phyloP scores from a whole-genome alignment of 2,113 vertebrate genomes.

The Azemiops feae region DNA sequence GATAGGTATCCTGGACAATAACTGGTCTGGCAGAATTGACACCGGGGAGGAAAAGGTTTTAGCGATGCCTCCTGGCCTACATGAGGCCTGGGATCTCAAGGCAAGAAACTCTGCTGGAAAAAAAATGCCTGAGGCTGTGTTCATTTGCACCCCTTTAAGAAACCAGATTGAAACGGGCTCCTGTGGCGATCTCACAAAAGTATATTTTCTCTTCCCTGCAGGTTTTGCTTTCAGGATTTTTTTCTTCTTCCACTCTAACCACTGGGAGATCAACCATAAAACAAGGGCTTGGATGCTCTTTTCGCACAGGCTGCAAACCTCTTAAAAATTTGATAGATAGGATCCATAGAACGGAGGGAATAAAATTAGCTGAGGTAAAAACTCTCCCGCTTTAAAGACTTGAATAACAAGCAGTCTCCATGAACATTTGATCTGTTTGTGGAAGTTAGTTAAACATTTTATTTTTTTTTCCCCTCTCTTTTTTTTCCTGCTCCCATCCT shows the following conservation, averaged over 20 bases:
- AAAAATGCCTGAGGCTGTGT: not conserved
- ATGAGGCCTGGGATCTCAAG: not conserved
- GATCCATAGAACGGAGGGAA: slow-evolving; percentile 6
- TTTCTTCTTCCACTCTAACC: not conserved
- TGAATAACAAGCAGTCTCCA: slow-evolving; percentile 43
- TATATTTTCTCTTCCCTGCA: not conserved
- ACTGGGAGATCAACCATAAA: not conserved
- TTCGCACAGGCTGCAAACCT: not conserved
- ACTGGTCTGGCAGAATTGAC: not conserved
- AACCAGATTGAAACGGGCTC: not conserved
- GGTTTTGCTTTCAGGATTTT: not conserved
- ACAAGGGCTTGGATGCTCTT: not conserved
- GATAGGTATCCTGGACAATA: slow-evolving; percentile 14
- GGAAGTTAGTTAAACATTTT: slow-evolving; percentile 1
- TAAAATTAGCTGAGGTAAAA: slow-evolving; percentile 48
- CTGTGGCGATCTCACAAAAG: not conserved
- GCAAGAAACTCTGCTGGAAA: slow-evolving; percentile 1
- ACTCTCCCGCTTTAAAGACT: slow-evolving; percentile 15
- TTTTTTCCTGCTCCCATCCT: slow-evolving; percentile 11
- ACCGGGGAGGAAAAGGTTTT: not conserved
- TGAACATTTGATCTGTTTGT: slow-evolving; percentile 26
- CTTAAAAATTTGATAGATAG: slow-evolving; percentile 34
- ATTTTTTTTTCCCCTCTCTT: not conserved
- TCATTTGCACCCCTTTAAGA: not conserved
- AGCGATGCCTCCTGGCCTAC: slow-evolving; percentile 5